Evolutionary conservation across 2,888 invertebrate genomes (phyloP), one percentile per base, ranked within the genome.

Genomic region (Chrysopilus asiliformis): DNA sequence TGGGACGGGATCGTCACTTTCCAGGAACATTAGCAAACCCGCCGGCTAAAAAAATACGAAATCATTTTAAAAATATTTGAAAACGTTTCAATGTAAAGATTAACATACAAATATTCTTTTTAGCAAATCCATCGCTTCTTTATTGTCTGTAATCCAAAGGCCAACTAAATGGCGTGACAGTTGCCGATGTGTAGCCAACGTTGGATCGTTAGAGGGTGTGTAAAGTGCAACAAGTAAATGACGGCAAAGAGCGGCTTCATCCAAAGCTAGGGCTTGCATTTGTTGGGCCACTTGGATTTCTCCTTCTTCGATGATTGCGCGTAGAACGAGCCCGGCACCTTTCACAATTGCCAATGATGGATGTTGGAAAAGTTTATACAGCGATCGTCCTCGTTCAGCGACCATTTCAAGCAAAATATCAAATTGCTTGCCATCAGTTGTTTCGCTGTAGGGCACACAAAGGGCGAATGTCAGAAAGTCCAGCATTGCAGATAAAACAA

Each of bases 391-490:
- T 46, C 86, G 74, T 35, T 80, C 76, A 4, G 98, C 91, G 2
- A 97, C 94, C 76, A 97, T 79, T 64, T 91, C 89, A 16, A 97
- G 65, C 35, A 97, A 68, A 48, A 77, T 77, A 61, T 98, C 97
- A 62, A 94, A 94, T 57, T 90, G 89, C 55, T 86, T 86, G 34
- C 93, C 91, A 55, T 95, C 93, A 0, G 98, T 98, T 4, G 98
- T 99, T 66, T 99, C 98, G 55, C 93, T 91, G 66, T 97, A 98
- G 4, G 98, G 98, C 44, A 95, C 91, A 66, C 98, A 99, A 27
- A 98, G 71, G 4, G 94, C 84, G 67, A 95, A 98, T 25, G 97
- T 98, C 44, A 98, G 68, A 57, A 99, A 90, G 65, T 98, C 98
- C 57, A 98, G 68, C 94, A 99, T 94, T 45, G 94, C 89, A 19